phyloP scores from a whole-genome alignment of 2,797 vertebrate species.

The Chaunax sp. region DNA sequence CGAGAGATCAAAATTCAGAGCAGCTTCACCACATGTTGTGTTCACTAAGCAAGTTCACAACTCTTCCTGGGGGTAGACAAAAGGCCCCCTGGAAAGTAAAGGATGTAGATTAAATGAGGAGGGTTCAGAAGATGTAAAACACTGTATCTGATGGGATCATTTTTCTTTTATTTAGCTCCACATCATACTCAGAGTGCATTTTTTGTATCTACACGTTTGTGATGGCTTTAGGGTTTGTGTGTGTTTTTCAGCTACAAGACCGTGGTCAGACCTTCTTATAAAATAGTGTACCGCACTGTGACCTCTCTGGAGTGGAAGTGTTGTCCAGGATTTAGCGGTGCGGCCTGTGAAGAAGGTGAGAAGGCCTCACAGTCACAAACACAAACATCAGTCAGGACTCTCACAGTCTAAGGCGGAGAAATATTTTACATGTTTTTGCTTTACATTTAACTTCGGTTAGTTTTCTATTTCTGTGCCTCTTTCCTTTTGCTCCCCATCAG shows the following conservation, averaged over 20 bases:
- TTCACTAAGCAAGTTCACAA: no score
- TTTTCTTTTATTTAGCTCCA: no score
- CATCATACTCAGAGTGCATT: no score
- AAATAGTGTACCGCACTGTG: conserved; percentile 90
- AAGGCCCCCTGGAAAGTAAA: not conserved
- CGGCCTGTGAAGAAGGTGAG: conserved; percentile 90
- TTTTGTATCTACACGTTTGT: not conserved
- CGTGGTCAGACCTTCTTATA: conserved; percentile 90
- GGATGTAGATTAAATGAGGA: not conserved
- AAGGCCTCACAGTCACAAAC: not conserved
- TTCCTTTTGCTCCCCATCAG: not conserved
- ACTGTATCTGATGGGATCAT: no score
- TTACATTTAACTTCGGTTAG: conserved; percentile 9
- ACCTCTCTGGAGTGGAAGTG: conserved; percentile 94
- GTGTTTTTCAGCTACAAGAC: conserved; percentile 89
- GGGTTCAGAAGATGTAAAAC: not conserved
- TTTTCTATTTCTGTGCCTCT: not conserved
- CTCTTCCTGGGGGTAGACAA: no score
- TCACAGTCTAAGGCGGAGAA: no score
- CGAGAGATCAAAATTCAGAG: no score
- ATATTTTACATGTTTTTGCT: not conserved
- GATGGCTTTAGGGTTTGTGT: conserved; percentile 2
- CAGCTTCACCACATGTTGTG: no score
- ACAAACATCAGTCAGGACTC: no score
- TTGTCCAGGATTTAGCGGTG: conserved; percentile 89